Base-by-base conservation (phyloP, 2,113 vertebrate species). In the Salvator merianae region DNA sequence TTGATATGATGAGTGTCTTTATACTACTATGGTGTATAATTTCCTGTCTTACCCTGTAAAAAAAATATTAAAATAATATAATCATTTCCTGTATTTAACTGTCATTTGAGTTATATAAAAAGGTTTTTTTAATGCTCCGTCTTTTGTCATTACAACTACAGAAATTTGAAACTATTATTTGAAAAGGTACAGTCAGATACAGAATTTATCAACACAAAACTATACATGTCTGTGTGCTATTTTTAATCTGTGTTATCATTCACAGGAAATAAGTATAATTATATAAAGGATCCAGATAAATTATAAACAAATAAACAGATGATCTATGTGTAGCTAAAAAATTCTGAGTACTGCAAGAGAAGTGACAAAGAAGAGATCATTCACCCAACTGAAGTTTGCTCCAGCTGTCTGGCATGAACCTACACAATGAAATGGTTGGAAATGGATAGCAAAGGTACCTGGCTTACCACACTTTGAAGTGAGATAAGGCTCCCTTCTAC, bases 1-100 rank as follows among this genome's bases (percentile, higher is more conserved):
- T 94, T 93, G 91, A 89, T 93, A 91, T 88, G 84, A 95, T 93
- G 72, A 84, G 85, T 89, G 91, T 93, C 87, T 78, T 94, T 93
- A 92, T 91, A 88, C 87, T 91, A 88, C 81, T 82, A 93, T 90
- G 78, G 86, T 90, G 86, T 90, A 90, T 93, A 94, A 91, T 90
- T 86, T 95, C 84, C 91, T 94, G 30, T 93, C 81, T 89, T 92
- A 24, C 32, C 73, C 84, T 84, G 68, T 91, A 94, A 94, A 94
- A 91, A 82, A 69, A 83, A 91, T 88, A 55, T 59, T 10, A 47
- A 1, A 55, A 77, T 10, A 47, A 1, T 92, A 94, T 87, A 94
- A 89, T 78, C 80, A 86, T 88, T 93, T 91, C 55, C 85, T 93
- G 75, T 80, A 72, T 89, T 85, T 85, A 81, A 74, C 66, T 92